A percentile compares a stretch with the other conserved stretches of the same genome.
Evolutionary conservation across 2,888 invertebrate species (phyloP).

Genomic region (Loripinus fragilis): DNA sequence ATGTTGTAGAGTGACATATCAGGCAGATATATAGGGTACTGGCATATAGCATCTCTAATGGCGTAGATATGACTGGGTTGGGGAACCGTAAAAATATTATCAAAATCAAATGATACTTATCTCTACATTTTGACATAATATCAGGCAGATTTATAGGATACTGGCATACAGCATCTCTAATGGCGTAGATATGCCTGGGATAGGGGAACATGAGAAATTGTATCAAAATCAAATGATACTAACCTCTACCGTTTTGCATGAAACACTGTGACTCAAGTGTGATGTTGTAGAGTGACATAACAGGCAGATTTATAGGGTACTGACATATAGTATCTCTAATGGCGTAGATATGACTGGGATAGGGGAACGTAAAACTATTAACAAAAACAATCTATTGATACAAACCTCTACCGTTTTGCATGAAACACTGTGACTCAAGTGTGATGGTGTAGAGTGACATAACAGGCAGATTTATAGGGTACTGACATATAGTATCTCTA

Average conservation of each 20-base stretch:
- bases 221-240: no score
- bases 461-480: slow-evolving; percentile 79
- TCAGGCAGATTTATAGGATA: slow-evolving; percentile 80
- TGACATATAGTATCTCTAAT: slow-evolving; percentile 81
- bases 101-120: no score
- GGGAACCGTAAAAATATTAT: no score
- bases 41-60: slow-evolving; percentile 80
- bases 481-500: slow-evolving; percentile 80
- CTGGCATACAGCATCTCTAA: slow-evolving; percentile 80
- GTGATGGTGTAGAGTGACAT: no score
- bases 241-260: slow-evolving; percentile 18
- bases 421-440: no score
- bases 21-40: slow-evolving; percentile 79
- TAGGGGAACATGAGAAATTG: no score
- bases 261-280: slow-evolving; percentile 68
- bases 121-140: no score
- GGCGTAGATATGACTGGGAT: slow-evolving; percentile 76
- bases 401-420: no score
- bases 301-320: slow-evolving; percentile 79
- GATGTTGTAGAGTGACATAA: slow-evolving; percentile 77
- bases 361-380: no score
- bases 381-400: no score
- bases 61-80: slow-evolving; percentile 77
- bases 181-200: slow-evolving; percentile 77
- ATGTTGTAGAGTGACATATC: slow-evolving; percentile 78